Conservation (phyloP, 2,797 vertebrate genomes). For the Threskiornis aethiopicus region DNA sequence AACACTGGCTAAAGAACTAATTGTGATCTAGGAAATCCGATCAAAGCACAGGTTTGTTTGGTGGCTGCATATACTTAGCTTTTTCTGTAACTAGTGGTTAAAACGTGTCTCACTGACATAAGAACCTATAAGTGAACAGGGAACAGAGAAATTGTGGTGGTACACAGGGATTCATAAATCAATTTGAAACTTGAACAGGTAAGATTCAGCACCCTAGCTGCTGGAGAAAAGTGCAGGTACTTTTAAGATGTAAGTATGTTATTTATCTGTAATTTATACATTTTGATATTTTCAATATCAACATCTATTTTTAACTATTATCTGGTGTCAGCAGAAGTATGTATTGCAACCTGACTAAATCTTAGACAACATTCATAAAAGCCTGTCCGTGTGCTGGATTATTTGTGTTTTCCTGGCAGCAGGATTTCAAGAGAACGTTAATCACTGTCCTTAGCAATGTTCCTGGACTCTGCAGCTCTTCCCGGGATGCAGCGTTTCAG, state of each 20-base stretch:
- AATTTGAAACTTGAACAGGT: neutral
- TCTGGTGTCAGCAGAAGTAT: neutral
- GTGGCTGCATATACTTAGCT: neutral
- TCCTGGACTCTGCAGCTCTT: neutral
- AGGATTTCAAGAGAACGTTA: neutral
- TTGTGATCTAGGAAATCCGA: neutral
- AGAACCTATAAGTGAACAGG: neutral
- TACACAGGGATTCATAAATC: neutral
- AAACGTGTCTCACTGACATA: neutral
- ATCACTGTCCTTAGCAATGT: neutral
- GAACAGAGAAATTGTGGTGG: neutral
- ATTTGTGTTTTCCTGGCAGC: neutral
- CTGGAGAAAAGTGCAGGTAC: neutral
- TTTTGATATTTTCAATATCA: neutral
- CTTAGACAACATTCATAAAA: neutral
- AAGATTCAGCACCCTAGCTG: neutral
- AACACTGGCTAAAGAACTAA: neutral
- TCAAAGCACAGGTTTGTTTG: neutral
- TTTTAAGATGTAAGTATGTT: neutral
- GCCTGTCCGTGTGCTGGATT: neutral
- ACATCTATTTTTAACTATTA: neutral
- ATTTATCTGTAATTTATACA: neutral
- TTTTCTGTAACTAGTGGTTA: neutral
- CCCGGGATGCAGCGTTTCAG: fast-evolving
- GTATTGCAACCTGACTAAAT: neutral